phyloP scores from a whole-genome alignment of 2,888 invertebrate genomes.

The Chrysolina haemoptera region DNA sequence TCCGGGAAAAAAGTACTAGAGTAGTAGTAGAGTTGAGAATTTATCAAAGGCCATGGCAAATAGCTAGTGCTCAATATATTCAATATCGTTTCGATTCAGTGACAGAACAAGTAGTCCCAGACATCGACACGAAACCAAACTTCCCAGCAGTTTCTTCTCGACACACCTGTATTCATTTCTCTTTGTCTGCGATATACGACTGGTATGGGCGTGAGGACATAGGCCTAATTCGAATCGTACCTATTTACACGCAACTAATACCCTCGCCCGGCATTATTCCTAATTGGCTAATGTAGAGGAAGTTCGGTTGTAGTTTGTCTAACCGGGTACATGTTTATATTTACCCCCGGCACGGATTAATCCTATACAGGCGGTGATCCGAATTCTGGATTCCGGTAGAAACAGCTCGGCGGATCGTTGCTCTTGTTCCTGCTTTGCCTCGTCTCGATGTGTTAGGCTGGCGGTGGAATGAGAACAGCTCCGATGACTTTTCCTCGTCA shows the following conservation, averaged over 20 bases:
- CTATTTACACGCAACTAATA: constrained; percentile 46
- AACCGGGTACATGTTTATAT: constrained; percentile 42
- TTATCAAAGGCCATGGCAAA: no score
- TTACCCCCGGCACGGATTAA: constrained; percentile 43
- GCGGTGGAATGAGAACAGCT: constrained; percentile 44
- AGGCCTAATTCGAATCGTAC: constrained; percentile 4
- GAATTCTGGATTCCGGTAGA: constrained; percentile 44
- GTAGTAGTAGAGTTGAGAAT: no score
- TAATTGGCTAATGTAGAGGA: constrained; percentile 58
- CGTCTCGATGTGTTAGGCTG: constrained; percentile 51
- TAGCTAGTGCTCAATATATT: no score
- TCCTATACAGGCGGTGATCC: constrained; percentile 43
- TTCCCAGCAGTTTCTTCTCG: background rate
- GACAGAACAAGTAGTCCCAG: no score
- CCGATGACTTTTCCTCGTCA: constrained; percentile 33
- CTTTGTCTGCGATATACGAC: background rate
- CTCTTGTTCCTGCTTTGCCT: constrained; percentile 31
- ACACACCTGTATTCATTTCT: background rate
- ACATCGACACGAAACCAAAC: no score
- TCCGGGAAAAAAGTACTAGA: no score
- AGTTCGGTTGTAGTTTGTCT: constrained; percentile 45
- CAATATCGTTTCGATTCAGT: no score
- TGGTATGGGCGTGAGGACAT: background rate
- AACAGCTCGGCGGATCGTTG: constrained; percentile 22
- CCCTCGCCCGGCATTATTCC: constrained; percentile 49